A percentile compares a stretch with the other conserved stretches of the same genome.
Conservation (phyloP, 1,140 invertebrate species). For the Laupala kohalensis region DNA sequence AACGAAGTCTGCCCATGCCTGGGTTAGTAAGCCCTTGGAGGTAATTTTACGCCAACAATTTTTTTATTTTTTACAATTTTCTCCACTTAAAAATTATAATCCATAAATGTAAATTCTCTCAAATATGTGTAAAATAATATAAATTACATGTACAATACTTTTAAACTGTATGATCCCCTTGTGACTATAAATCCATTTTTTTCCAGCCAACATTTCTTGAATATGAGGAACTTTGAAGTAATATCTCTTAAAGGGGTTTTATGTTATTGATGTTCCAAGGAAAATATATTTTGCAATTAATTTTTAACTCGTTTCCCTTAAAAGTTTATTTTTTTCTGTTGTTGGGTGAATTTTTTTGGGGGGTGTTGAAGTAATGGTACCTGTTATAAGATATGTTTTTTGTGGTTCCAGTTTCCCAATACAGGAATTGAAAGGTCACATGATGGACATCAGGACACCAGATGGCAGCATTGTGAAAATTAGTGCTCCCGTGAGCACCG, state of each 20-base stretch:
- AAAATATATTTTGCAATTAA: neutral
- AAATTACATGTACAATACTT: too few species aligned
- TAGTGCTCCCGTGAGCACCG: conserved; percentile 40
- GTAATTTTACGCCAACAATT: neutral
- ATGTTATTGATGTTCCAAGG: neutral
- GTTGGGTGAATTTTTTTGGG: neutral
- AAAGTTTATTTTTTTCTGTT: neutral
- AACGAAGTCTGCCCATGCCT: conserved; percentile 9
- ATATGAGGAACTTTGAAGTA: too few species aligned
- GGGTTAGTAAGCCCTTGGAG: conserved; percentile 11
- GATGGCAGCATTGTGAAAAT: conserved; percentile 60
- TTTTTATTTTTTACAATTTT: neutral
- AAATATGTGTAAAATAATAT: neutral
- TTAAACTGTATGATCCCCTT: too few species aligned
- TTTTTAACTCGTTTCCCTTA: neutral
- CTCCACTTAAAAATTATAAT: too few species aligned
- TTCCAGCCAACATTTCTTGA: too few species aligned
- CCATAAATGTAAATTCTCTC: neutral
- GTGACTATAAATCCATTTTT: too few species aligned
- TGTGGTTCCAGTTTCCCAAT: conserved; percentile 28
- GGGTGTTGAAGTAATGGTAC: neutral
- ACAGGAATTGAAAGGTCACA: conserved; percentile 25
- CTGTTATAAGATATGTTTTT: neutral
- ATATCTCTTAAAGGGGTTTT: too few species aligned
- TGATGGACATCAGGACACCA: conserved; percentile 54